Base-by-base conservation (phyloP, 2,888 invertebrate species). In the Sialis fuliginosa region DNA sequence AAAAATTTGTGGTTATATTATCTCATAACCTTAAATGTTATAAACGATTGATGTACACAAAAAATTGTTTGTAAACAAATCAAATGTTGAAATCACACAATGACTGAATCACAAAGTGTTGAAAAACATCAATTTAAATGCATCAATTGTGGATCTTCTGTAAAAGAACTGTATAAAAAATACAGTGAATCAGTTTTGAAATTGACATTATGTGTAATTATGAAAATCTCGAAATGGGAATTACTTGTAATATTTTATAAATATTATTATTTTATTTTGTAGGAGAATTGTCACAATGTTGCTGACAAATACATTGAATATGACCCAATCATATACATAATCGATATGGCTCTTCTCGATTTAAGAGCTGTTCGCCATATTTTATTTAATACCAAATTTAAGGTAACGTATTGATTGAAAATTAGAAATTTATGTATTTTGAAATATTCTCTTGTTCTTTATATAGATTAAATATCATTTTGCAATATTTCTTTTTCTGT, bases 291-390 rank as follows among this genome's bases (percentile, higher is more conserved):
- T 60, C 75, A 77, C 43, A 68, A 75, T 41, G 63, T 81, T 9
- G 86, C 87, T 1, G 93, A 93, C 62, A 89, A 89, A 61, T 93
- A 92, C 59, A 79, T 92, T 49, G 92, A 93, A 65, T 90, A 85
- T 62, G 93, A 93, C 59, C 74, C 80, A n/a, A 81, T 87, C 1
- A 82, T 92, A 52, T 79, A 90, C 0, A 74, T 88, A 57, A 81
- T 93, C 50, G 92, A 93, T 63, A 68, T 89, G 31, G 73, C 92
- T 32, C 65, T 93, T 8, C 71, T 92, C 54, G 83, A 85, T 40
- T 78, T 76, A 49, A 75, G 79, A 56, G 91, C 90, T 0, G 90
- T 88, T 60, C 70, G 90, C 33, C 93, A 93, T 67, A 71, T 91
- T 33, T 67, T 93, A 8, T 82, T 79, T 54, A 93, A 93, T 61